Evolutionary conservation across 2,113 vertebrate genomes (phyloP).

Genomic region (Nerophis ophidion): DNA sequence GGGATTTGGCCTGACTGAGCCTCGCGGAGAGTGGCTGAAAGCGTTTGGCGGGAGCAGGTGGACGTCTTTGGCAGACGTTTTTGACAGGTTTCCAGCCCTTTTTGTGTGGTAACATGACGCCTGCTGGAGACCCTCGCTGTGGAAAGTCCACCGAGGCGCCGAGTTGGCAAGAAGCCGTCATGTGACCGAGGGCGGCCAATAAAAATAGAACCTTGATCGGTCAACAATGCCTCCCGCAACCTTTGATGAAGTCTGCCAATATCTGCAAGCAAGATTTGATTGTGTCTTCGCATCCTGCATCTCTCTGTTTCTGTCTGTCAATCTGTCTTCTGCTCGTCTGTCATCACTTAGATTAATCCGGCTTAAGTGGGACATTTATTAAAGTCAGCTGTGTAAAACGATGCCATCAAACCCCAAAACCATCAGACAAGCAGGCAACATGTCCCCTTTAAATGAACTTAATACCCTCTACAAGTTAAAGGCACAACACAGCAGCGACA

Average conservation of each 20-base stretch:
- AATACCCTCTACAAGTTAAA: background rate
- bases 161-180: constrained; percentile 39
- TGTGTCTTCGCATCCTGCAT: constrained; percentile 14
- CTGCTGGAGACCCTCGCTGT: constrained; percentile 19
- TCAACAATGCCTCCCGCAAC: constrained; percentile 59
- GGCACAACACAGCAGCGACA: no score
- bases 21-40: constrained; percentile 35
- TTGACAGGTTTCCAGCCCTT: constrained; percentile 8
- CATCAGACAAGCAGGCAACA: background rate
- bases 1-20: constrained; percentile 24
- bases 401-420: background rate
- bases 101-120: constrained; percentile 34
- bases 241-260: constrained; percentile 26
- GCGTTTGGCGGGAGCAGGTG: constrained; percentile 50
- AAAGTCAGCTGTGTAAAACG: background rate
- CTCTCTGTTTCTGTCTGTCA: constrained; percentile 22
- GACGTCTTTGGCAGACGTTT: constrained; percentile 30
- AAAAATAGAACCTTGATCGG: constrained; percentile 57
- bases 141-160: constrained; percentile 27
- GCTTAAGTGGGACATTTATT: background rate
- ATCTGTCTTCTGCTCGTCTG: constrained; percentile 26
- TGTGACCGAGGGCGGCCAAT: constrained; percentile 11
- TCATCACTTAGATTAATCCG: background rate
- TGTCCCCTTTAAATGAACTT: no score
- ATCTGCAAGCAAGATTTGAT: constrained; percentile 13